These are phyloP conservation scores for Cantharis lateralis DNA, from an alignment of 2,888 invertebrate species.

Conservation along the genomic window DNA sequence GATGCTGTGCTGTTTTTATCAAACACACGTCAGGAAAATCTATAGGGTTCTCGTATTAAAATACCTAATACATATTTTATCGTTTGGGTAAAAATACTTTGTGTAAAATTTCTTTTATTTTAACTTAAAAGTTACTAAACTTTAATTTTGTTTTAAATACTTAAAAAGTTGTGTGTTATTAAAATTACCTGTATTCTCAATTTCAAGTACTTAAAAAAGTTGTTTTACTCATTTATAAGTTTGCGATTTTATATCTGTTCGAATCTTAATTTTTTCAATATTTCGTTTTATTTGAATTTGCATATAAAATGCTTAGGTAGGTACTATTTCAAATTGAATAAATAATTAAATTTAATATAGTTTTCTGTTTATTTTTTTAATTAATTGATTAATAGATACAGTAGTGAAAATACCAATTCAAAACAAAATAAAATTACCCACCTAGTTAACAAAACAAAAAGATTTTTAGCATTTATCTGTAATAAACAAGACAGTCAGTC, in stretches of 20 bases:
- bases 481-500: too few species aligned
- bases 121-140: background rate
- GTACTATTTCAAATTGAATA: too few species aligned
- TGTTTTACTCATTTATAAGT: background rate
- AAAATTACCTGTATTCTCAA: background rate
- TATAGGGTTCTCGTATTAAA: background rate
- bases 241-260: background rate
- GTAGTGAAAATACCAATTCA: too few species aligned
- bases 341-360: too few species aligned
- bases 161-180: background rate
- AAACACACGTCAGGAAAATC: background rate
- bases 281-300: background rate
- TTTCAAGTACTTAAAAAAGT: background rate
- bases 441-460: too few species aligned
- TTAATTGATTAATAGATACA: too few species aligned
- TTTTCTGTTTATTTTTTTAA: too few species aligned
- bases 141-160: background rate
- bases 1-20: background rate
- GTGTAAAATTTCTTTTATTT: background rate
- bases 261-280: background rate
- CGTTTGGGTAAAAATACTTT: background rate
- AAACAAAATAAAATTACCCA: too few species aligned
- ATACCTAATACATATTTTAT: background rate
- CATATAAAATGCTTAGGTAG: background rate
- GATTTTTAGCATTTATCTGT: too few species aligned